Evolutionary conservation across 1,140 invertebrate species (phyloP), one percentile per base, ranked within the genome.

Genomic region (Dendroctonus valens): DNA sequence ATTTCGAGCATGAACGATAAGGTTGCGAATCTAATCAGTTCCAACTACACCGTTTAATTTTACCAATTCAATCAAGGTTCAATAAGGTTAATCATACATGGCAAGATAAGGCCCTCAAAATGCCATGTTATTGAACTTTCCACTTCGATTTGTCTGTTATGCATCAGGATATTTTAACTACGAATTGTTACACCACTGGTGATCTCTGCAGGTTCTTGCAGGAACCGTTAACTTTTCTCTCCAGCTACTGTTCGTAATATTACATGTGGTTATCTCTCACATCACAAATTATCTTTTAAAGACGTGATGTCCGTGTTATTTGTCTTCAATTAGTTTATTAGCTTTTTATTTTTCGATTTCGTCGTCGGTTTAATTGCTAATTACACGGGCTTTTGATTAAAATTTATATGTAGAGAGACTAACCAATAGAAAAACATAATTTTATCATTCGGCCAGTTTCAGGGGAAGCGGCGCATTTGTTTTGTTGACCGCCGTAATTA

Each of bases 281-380:
- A 62, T 62, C 59, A 53, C 59, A 62, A 62, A 62, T 62, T 62
- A 62, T 62, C 50, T 62, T 62, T 62, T 62, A 62, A 53, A 62
- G 59, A 62, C 37, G 7, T 42, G 59, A 62, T 62, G 59, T 62
- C 59, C 59, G 59, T 42, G 59, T 62, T 62, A 62, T 62, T 62
- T 62, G 59, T 53, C 59, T 52, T 62, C 59, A 62, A 62, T 62
- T 62, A 62, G 51, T 62, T 62, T 62, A 62, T 62, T 62, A 62
- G 11, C 49, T 53, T 42, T 62, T 62, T 42, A 41, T 53, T 52
- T 53, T 42, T 41, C 38, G 9, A 37, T 53, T 53, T 53, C 14
- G 42, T 50, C 39, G n/a, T 11, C 26, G 12, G 14, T 15, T 58
- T 62, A 62, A 62, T 62, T 62, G 40, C 12, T 62, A 62, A 62